Conservation (phyloP, 2,797 vertebrate genomes). For the Coranthus polyacanthus region DNA sequence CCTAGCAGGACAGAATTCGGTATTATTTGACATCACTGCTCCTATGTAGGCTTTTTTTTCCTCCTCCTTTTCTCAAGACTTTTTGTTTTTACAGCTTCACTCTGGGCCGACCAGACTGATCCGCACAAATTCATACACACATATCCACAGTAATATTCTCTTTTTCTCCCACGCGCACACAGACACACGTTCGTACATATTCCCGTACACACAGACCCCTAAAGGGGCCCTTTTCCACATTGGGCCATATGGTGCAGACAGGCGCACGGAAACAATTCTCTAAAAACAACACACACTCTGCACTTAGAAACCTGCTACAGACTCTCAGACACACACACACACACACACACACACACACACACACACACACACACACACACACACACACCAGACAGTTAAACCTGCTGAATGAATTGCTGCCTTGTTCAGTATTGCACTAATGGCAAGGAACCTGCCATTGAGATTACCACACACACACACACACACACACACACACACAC, state of each 20-base stretch:
- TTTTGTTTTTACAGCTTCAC: conserved; percentile 82
- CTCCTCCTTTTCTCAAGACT: conserved; percentile 50
- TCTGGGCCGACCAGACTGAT: conserved; percentile 65
- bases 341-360: conserved; percentile 29
- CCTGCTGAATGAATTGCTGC: conserved; percentile 82
- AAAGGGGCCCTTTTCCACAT: conserved; percentile 81
- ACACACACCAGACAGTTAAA: conserved; percentile 71
- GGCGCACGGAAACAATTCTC: conserved; percentile 83
- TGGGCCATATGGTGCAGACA: conserved; percentile 83
- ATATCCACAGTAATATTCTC: conserved; percentile 16
- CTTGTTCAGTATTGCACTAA: conserved; percentile 79
- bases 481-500: conserved; percentile 23
- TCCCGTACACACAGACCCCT: conserved; percentile 66
- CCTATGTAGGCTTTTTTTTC: conserved; percentile 26
- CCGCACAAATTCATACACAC: conserved; percentile 9
- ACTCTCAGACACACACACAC: conserved; percentile 42
- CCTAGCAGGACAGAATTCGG: background rate
- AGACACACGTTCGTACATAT: conserved; percentile 30
- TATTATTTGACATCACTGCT: conserved; percentile 62
- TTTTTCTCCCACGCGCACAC: background rate
- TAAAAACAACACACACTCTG: conserved; percentile 81
- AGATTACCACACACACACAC: conserved; percentile 64
- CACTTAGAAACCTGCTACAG: conserved; percentile 73
- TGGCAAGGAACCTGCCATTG: conserved; percentile 78
- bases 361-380: conserved; percentile 52